phyloP scores from a whole-genome alignment of 2,113 vertebrate genomes.

The Lanius collurio region DNA sequence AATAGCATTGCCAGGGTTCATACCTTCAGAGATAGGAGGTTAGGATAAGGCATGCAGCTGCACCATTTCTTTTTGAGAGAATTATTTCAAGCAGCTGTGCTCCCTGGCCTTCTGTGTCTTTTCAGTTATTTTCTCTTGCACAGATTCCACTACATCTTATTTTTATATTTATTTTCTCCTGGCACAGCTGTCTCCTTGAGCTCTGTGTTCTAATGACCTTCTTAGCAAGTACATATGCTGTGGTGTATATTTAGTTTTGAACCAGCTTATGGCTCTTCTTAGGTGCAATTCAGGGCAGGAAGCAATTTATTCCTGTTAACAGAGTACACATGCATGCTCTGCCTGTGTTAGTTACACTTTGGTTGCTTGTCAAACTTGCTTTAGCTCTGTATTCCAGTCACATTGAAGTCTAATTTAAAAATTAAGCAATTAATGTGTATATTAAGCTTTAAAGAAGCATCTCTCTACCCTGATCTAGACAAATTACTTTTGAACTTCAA shows the following conservation, averaged over 20 bases:
- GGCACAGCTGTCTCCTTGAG: background rate
- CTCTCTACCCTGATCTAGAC: background rate
- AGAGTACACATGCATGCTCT: background rate
- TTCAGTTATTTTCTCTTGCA: background rate
- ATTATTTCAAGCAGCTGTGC: background rate
- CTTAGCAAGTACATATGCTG: background rate
- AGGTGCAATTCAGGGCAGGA: conserved; percentile 13
- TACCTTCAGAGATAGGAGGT: background rate
- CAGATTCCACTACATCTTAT: background rate
- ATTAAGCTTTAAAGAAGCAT: background rate
- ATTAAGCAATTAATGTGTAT: background rate
- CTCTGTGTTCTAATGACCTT: conserved; percentile 13
- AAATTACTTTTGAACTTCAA: conserved; percentile 20
- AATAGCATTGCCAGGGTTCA: background rate
- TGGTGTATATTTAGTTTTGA: background rate
- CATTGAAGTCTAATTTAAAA: background rate
- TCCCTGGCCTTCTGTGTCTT: background rate
- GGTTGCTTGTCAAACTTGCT: background rate
- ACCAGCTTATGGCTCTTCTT: background rate
- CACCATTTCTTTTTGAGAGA: background rate
- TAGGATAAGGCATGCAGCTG: background rate
- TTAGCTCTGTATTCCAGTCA: background rate
- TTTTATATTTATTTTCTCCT: conserved; percentile 6
- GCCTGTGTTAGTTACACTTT: background rate
- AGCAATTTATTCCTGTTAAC: conserved; percentile 25